Evolutionary conservation across 2,888 invertebrate species (phyloP).

Genomic region (Notodonta dromedarius): DNA sequence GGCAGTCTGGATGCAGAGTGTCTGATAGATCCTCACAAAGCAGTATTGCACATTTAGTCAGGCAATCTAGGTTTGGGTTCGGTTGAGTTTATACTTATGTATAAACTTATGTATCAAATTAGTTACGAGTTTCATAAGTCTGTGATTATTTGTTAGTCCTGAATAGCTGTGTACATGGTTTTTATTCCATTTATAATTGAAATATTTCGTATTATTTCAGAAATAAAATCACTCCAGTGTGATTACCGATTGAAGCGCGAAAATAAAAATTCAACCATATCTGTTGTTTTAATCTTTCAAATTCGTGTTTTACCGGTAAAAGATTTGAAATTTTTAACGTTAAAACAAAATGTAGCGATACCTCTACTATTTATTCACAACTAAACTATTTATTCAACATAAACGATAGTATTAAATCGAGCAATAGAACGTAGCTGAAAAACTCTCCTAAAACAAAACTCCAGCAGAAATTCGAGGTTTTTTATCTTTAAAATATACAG

Average conservation of each 20-base stretch:
- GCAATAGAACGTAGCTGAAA: not conserved
- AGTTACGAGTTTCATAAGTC: too few relatives aligned
- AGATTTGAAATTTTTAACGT: not conserved
- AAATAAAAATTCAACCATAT: not conserved
- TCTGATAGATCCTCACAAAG: too few relatives aligned
- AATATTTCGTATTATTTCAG: too few relatives aligned
- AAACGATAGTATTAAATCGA: not conserved
- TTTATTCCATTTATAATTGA: too few relatives aligned
- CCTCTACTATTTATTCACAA: not conserved
- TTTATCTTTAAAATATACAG: slow-evolving; percentile 3
- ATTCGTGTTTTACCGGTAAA: not conserved
- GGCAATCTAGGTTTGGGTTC: too few relatives aligned
- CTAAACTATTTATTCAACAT: not conserved
- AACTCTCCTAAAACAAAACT: not conserved
- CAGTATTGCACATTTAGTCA: too few relatives aligned
- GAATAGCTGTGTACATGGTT: too few relatives aligned
- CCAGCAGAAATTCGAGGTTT: not conserved
- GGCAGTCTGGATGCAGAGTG: too few relatives aligned
- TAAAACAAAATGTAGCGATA: not conserved
- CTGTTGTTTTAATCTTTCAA: too few relatives aligned
- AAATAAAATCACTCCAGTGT: not conserved
- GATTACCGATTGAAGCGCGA: not conserved
- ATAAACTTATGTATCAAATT: too few relatives aligned
- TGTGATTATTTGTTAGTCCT: too few relatives aligned
- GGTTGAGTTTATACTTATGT: too few relatives aligned